Conservation (phyloP, 2,888 invertebrate species). For the Actias luna region DNA sequence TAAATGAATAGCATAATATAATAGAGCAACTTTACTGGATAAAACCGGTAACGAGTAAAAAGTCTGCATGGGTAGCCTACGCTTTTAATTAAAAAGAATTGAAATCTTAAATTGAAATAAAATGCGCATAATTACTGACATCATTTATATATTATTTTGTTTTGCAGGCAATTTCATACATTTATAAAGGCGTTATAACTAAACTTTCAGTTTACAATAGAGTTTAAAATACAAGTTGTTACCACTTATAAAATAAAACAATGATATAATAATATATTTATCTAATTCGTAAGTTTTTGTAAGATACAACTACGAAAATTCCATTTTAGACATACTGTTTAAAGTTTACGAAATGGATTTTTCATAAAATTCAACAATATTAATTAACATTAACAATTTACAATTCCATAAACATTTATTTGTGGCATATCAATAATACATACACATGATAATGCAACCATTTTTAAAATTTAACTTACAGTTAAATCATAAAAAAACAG, state of each 20-base stretch:
- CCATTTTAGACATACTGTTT: slow-evolving; percentile 41
- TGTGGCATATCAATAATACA: slow-evolving; percentile 51
- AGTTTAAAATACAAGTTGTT: slow-evolving; percentile 42
- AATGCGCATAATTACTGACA: slow-evolving; percentile 40
- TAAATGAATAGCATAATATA: too few relatives aligned
- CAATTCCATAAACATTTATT: slow-evolving; percentile 54
- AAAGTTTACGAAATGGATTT: slow-evolving; percentile 62
- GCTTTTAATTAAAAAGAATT: neutral
- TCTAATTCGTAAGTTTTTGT: slow-evolving; percentile 14
- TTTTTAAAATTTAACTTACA: neutral
- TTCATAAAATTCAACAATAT: slow-evolving; percentile 74
- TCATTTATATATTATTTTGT: slow-evolving; percentile 61
- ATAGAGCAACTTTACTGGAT: too few relatives aligned
- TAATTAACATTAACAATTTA: slow-evolving; percentile 73
- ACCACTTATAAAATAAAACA: slow-evolving; percentile 33
- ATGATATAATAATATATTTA: slow-evolving; percentile 16
- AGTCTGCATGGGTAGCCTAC: neutral
- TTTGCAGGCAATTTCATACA: slow-evolving; percentile 73
- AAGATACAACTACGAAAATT: slow-evolving; percentile 43
- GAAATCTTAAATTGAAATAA: slow-evolving; percentile 11
- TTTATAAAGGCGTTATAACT: slow-evolving; percentile 64
- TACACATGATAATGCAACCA: slow-evolving; percentile 22
- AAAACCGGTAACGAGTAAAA: neutral
- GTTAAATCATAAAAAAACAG: neutral
- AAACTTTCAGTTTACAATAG: slow-evolving; percentile 46